Evolutionary conservation across 2,113 vertebrate species (phyloP), one percentile per base, ranked within the genome.

Genomic region (Cynoglossus semilaevis): DNA sequence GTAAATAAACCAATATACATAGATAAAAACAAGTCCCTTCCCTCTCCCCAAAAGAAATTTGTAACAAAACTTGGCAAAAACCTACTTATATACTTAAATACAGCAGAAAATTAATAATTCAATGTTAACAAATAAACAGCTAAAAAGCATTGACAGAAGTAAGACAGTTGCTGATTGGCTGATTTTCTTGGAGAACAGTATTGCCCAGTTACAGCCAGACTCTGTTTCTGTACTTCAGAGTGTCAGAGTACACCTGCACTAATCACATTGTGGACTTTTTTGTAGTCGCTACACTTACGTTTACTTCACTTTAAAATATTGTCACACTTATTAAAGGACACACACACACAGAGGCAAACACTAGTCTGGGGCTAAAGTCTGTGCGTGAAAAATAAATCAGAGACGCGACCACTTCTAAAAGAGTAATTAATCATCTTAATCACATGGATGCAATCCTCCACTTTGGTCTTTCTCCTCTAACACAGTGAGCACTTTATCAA

Each of bases 361-460:
- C 22, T 29, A 2, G 22, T 6, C 22, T 29, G 22, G 6, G 6
- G 22, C 6, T 29, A 29, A 29, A 29, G 22, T 29, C 22, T 29
- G 22, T 29, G 22, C 22, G 22, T 29, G 22, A 44, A 54, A 51
- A 63, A 61, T 61, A 43, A 48, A 40, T 38, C 9, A 40, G 38
- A 37, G n/a, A 51, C 3, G 14, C 34, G 66, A 68, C 79, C 63
- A 61, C 49, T 79, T 79, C 79, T 70, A 62, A 73, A 81, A 57
- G 73, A 71, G 80, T 82, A 83, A 83, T 88, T 86, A 85, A 86
- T 89, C 82, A 80, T 79, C 74, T 64, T 85, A 84, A 87, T 85
- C 82, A 80, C 78, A 77, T 73, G 72, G 70, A 79, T 73, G 60
- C 77, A 58, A 62, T 78, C 58, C 70, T 70, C 63, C 58, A 63